Evolutionary conservation across 35 echinoderm and acorn worm species (phyloP), one percentile per base, ranked within the genome.

Genomic region (Ophiothrix spiculata): DNA sequence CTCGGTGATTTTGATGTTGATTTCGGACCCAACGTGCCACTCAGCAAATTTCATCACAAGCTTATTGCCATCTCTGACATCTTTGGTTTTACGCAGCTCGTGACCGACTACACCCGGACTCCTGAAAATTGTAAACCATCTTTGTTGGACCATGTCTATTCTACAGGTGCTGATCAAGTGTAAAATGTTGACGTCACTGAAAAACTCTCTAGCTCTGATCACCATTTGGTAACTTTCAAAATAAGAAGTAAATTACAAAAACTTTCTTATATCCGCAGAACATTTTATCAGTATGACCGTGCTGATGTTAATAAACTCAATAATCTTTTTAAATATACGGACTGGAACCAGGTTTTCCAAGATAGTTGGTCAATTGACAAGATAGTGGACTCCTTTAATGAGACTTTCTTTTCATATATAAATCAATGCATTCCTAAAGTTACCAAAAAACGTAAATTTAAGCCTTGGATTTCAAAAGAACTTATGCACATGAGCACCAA

Each of bases 211-310:
- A 15, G 8, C n/a, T 15, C 60, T 25, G 60, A 69, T 28, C 60
- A 69, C 29, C 3, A 6, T 69, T 25, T 69, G 60, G 60, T 69
- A 69, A 69, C 25, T 12, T 69, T 69, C 23, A 69, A 2, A 4
- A 25, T 69, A 4, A 69, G 60, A 69, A 28, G 60, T 28, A 69
- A 69, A 69, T 28, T n/a, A 25, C 23, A 28, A 12, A n/a, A n/a
- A n/a, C 23, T 69, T 15, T 28, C 60, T 25, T 25, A 69, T 69
- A 15, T 69, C 60, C 60, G 60, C 60, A 69, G 60, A 69, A 69
- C 60, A 25, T 69, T 69, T 69, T 69, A 69, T 69, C 60, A 69
- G 29, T 69, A 69, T 69, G 60, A 69, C 60, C 60, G 60, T n/a
- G 60, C 60, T 69, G 60, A 69, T 69, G 60, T 69, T 69, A 10